Evolutionary conservation across 2,113 vertebrate genomes (phyloP), one percentile per base, ranked within the genome.

Genomic region (Fukomys damarensis): DNA sequence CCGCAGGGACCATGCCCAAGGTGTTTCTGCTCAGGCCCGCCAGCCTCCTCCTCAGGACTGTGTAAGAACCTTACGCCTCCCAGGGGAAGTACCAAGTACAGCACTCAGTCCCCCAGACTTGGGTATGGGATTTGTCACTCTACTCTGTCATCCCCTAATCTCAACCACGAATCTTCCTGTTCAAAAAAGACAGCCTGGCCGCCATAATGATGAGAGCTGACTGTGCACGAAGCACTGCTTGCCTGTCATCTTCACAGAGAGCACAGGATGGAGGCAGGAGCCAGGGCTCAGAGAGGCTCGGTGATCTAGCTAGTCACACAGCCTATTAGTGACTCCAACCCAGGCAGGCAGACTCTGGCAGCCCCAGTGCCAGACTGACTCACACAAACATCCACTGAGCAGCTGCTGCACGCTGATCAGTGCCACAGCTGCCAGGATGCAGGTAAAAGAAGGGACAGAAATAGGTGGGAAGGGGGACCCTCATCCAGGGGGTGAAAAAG

Each of bases 11-110:
- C 95, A 97, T 97, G 97, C 91, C 89, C 3, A 74, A 97, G 86
- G 83, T 11, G 20, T 79, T 96, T 35, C 96, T 97, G 86, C 86
- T 97, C 95, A 94, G 97, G 97, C 68, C 91, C 16, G 86, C 97
- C 74, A 24, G 94, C 91, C 79, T 68, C 94, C 3, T 91, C 93
- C 94, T 98, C 85, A 98, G 89, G 95, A 97, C 95, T 0, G 30
- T 54, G 97, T 98, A 97, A 98, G 87, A 97, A 92, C 56, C 2
- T 77, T 28, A 7, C 58, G 56, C 11, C 58, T 43, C 43, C 65
- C 52, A 26, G 49, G 38, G 87, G 65, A 10, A 56, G 43, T 17
- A 43, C 68, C 72, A 8, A 72, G 10, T 19, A 2, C 0, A 7
- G 77, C 10, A 32, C 38, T 38, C 4, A 5, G 77, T 52, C 38